These are phyloP conservation scores for Gambelia wislizenii DNA, from an alignment of 2,797 vertebrate genomes.

Conservation along the genomic window DNA sequence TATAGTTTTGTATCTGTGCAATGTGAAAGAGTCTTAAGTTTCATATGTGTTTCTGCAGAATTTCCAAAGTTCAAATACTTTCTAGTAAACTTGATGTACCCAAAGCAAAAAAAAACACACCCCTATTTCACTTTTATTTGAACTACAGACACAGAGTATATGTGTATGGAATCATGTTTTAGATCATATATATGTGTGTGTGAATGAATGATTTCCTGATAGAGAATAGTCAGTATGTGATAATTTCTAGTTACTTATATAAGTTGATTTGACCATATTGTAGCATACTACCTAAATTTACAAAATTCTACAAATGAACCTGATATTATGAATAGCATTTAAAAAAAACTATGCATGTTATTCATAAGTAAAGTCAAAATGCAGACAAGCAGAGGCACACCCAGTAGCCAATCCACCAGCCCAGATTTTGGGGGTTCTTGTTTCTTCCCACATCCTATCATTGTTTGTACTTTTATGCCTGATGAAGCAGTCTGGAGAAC, in stretches of 20 bases:
- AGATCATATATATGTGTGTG: neutral
- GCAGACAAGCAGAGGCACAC: no score
- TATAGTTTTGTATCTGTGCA: no score
- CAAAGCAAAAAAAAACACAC: constrained; percentile 31
- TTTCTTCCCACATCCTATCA: no score
- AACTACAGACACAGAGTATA: neutral
- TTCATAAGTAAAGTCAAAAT: no score
- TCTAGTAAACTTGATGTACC: neutral
- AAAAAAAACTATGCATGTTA: no score
- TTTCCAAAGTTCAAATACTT: constrained; percentile 11
- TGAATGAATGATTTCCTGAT: neutral
- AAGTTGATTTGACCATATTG: neutral
- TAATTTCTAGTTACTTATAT: neutral
- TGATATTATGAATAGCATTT: neutral
- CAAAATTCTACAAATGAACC: neutral
- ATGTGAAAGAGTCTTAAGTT: no score
- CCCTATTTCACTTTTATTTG: neutral
- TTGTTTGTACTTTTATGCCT: no score
- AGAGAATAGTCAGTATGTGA: neutral
- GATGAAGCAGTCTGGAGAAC: no score
- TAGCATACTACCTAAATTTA: neutral
- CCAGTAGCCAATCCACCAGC: no score
- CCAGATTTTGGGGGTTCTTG: no score
- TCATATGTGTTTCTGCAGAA: neutral
- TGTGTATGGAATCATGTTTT: constrained; percentile 15